A percentile compares a stretch with the other conserved stretches of the same genome.
Evolutionary conservation across 2,888 invertebrate genomes (phyloP).

Genomic region (Scaptomyza cyrtandrae): DNA sequence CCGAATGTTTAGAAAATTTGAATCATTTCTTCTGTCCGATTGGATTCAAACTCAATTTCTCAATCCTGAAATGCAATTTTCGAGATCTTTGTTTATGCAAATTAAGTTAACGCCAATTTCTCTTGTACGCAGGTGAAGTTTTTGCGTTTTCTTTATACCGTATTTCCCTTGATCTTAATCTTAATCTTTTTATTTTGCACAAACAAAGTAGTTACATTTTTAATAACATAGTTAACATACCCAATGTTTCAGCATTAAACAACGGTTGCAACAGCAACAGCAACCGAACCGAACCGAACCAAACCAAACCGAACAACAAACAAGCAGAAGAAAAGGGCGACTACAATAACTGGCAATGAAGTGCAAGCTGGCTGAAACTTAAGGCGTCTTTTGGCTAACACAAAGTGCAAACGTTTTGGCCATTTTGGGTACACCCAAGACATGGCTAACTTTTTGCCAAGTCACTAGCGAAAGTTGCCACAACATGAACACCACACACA

Average conservation of each 20-base stretch:
- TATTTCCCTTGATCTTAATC: no score
- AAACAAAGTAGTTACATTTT: neutral
- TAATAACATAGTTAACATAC: neutral
- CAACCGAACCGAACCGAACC: neutral
- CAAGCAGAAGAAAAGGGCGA: slow-evolving; percentile 18
- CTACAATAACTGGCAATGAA: slow-evolving; percentile 56
- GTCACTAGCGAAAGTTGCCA: slow-evolving; percentile 55
- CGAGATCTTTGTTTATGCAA: neutral
- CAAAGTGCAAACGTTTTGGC: slow-evolving; percentile 68
- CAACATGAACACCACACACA: slow-evolving; percentile 25
- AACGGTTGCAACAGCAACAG: no score
- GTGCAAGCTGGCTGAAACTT: slow-evolving; percentile 38
- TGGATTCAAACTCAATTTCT: no score
- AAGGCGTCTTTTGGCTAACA: slow-evolving; percentile 38
- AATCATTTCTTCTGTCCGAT: no score
- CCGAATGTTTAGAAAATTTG: no score
- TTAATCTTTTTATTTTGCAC: no score
- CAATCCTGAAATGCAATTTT: neutral
- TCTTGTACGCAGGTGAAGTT: no score
- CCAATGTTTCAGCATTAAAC: neutral
- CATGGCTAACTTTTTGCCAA: slow-evolving; percentile 58
- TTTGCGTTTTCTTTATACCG: no score
- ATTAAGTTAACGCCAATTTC: no score
- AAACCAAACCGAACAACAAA: no score
- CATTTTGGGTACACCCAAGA: slow-evolving; percentile 47